Base-by-base conservation (phyloP, 2,888 invertebrate species). In the Luffia ferchaultella region DNA sequence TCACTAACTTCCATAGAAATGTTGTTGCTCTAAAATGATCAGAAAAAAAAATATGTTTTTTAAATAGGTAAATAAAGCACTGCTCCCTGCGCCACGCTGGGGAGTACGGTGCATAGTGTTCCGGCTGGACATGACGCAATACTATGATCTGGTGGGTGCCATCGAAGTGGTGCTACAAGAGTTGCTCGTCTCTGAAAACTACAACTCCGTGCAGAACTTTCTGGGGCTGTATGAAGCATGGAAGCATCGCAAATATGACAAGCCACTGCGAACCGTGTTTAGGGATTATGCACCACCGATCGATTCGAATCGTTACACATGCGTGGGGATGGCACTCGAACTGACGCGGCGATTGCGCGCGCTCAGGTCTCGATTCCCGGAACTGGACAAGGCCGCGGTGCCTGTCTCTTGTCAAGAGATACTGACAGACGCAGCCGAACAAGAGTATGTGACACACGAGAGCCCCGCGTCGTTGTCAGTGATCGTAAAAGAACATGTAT, bases 391-490 rank as follows among this genome's bases (percentile, higher is more conserved):
- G 64, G 20, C 16, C 3, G 18, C 20, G 15, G n/a, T 9, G 16
- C 78, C 93, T 59, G 92, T 89, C 43, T 93, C 92, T 16, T 93
- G 92, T 61, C 93, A 93, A 70, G 93, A 93, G 77, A 89, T 89
- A 57, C 84, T 87, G 45, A 84, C 75, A 54, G 73, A 77, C 30
- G 65, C 82, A 47, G 63, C 70, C n/a, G 78, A 82, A 44, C 87
- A 87, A 57, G 73, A 83, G 9, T 78, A 77, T 43, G 70, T 80
- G 50, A 78, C 78, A 45, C 74, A 77, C 50, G 75, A 79, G 30
- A n/a, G n/a, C n/a, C 70, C 72, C 45, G 57, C 64, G 2, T 74
- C 82, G 16, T 76, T 84, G 9, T 77, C 78, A 57, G 82, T 80
- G 42, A 85, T 90, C 16, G 91, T 91, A 64, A 93, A 92, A 65